Base-by-base conservation (phyloP, 2,797 vertebrate genomes). In the Sebastes hubbsi region DNA sequence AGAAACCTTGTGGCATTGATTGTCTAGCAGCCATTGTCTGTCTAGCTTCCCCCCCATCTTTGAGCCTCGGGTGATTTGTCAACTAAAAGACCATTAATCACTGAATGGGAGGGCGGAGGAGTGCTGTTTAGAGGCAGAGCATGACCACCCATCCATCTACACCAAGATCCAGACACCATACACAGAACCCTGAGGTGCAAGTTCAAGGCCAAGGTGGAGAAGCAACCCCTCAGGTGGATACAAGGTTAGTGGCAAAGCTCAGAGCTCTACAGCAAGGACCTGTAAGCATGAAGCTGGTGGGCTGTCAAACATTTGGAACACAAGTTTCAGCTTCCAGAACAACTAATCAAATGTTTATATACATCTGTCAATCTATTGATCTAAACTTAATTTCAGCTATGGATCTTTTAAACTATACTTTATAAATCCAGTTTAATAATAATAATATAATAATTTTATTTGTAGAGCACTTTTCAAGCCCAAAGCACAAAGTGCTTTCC, bases 1-100 rank as follows among this genome's bases (percentile, higher is more conserved):
- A 78, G 52, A 87, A 83, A 71, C 71, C 63, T 74, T 73, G 59
- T 74, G 59, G 49, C 79, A 86, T 79, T 84, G 84, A 90, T 80
- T 90, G 75, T 82, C 81, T 59, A 25, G 81, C 68, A 84, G 72
- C 74, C n/a, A 82, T 72, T 71, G 74, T 74, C 82, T 80, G 29
- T 62, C 42, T 18, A 29, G 59, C 75, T 75, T 67, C 75, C 73
- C 14, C 38, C 72, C 65, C 70, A 77, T 80, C 78, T 60, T 70
- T 71, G 75, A 84, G 62, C 75, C 87, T 78, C 64, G 78, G 85
- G 92, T 82, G 87, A 95, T 94, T 93, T 94, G 87, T 94, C 93
- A 94, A 93, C 82, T 82, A 88, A 90, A 91, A 90, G 89, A 88
- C 88, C 93, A 94, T 94, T 92, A 93, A 93, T 94, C 93, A 94